Base-by-base conservation (phyloP, 37 sponge, comb jelly and placozoan species). In the Mnemiopsis leidyi region DNA sequence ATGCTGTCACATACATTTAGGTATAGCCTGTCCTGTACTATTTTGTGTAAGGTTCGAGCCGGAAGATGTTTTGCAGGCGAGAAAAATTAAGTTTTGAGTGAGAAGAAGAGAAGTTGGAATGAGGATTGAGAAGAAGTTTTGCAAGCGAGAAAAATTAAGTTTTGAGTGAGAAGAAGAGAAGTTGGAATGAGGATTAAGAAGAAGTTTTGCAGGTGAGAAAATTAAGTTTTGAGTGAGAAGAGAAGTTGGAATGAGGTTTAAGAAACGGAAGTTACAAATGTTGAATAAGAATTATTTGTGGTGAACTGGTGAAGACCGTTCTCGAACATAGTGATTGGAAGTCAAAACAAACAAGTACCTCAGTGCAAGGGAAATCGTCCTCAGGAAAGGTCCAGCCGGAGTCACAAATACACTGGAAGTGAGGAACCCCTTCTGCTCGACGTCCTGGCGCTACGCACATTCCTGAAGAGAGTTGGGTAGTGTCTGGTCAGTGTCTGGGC, bases 381-480 rank as follows among this genome's bases (percentile, higher is more conserved):
- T 34, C 32, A 32, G 26, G 26, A 36, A 77, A 77, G 9, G 33
- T 32, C 79, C 79, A 77, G 36, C 79, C 79, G 16, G 79, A 20
- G 61, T 48, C 13, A 18, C 79, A 77, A 20, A 9, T 77, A 18
- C 79, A 77, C 20, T 77, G 79, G 79, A 77, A 77, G 32, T 77
- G 79, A 13, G 79, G 79, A 20, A 77, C 36, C 9, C 79, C 79
- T 31, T 77, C 21, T 32, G 26, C 32, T 32, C 79, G 1, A 16
- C 79, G 26, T 21, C 32, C 79, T 9, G 32, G 79, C 33, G 79
- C 30, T 3, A 77, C 33, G 36, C 79, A 77, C 20, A 31, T 1
- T 3, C 79, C 79, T 69, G 73, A 16, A n/a, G n/a, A n/a, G n/a
- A n/a, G n/a, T n/a, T n/a, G n/a, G n/a, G n/a, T n/a, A n/a, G n/a